A percentile compares a stretch with the other conserved stretches of the same genome.
Conservation (phyloP, 2,797 vertebrate genomes). For the Adrianichthys oophorus region DNA sequence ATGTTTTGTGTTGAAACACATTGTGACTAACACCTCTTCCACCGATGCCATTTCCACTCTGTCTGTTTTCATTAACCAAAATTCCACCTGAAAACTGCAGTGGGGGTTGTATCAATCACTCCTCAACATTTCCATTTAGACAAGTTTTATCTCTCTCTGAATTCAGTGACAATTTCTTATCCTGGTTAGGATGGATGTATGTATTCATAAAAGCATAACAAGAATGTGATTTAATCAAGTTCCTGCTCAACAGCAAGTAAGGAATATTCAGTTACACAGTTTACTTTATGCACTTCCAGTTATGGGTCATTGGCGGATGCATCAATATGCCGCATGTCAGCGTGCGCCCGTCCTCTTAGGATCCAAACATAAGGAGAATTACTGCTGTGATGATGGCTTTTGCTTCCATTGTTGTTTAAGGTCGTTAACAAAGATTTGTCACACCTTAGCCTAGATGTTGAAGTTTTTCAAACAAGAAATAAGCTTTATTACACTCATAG, state of each 20-base stretch:
- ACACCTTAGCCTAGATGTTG: no score
- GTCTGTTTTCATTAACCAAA: conserved; percentile 51
- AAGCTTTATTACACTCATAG: no score
- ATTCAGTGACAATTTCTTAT: conserved; percentile 32
- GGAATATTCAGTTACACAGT: conserved; percentile 55
- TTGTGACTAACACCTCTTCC: conserved; percentile 10
- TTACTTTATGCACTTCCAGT: conserved; percentile 37
- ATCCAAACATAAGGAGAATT: no score
- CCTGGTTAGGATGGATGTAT: conserved; percentile 39
- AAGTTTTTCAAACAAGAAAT: no score
- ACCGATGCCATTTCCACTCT: conserved; percentile 21
- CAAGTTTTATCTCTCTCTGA: conserved; percentile 33
- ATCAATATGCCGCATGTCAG: conserved; percentile 6
- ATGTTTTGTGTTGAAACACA: no score
- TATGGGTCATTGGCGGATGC: conserved; percentile 36
- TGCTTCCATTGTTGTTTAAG: no score
- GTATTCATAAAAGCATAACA: conserved; percentile 55
- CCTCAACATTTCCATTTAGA: conserved; percentile 55
- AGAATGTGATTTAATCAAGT: conserved; percentile 50
- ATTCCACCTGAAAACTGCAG: conserved; percentile 41
- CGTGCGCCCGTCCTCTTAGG: no score
- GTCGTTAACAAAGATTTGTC: no score
- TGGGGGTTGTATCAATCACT: conserved; percentile 45
- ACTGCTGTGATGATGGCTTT: no score
- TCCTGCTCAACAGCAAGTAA: conserved; percentile 38